Evolutionary conservation across 2,888 invertebrate species (phyloP).

Genomic region (Orgyia antiqua): DNA sequence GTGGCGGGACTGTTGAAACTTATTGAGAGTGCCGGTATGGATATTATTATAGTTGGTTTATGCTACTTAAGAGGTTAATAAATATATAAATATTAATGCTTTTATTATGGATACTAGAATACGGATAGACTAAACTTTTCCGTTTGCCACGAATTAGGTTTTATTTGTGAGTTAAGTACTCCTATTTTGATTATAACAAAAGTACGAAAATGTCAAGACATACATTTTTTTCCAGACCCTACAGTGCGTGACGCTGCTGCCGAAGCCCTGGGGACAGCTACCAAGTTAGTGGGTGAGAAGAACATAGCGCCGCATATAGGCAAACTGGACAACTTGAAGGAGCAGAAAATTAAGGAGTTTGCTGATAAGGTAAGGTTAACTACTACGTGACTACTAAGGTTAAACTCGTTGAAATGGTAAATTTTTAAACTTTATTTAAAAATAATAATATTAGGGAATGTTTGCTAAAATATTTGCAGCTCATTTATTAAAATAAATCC

Average conservation of each 20-base stretch:
- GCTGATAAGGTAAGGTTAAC: conserved; percentile 84
- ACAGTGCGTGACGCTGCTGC: conserved; percentile 94
- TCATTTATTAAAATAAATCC: too few species aligned
- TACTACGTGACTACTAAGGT: neutral
- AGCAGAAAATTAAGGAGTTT: conserved; percentile 95
- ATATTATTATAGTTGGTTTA: neutral
- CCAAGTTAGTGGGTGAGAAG: conserved; percentile 96
- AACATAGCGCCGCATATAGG: conserved; percentile 89
- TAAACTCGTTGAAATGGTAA: too few species aligned
- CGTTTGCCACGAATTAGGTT: too few species aligned
- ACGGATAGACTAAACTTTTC: too few species aligned
- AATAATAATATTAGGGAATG: too few species aligned
- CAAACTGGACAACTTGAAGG: conserved; percentile 93
- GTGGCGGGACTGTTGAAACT: conserved; percentile 87
- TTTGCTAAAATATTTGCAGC: too few species aligned
- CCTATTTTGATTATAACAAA: too few species aligned
- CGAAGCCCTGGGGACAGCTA: conserved; percentile 94
- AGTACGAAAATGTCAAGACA: too few species aligned
- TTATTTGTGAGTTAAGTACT: too few species aligned
- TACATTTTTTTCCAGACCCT: conserved; percentile 78
- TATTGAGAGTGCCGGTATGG: conserved; percentile 84
- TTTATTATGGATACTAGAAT: too few species aligned
- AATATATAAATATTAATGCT: neutral
- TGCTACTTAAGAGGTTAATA: neutral
- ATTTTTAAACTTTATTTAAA: too few species aligned